Percentiles rank a stretch among this genome's conserved stretches.
Conservation (phyloP, 2,113 vertebrate genomes). For the Catagonus wagneri region DNA sequence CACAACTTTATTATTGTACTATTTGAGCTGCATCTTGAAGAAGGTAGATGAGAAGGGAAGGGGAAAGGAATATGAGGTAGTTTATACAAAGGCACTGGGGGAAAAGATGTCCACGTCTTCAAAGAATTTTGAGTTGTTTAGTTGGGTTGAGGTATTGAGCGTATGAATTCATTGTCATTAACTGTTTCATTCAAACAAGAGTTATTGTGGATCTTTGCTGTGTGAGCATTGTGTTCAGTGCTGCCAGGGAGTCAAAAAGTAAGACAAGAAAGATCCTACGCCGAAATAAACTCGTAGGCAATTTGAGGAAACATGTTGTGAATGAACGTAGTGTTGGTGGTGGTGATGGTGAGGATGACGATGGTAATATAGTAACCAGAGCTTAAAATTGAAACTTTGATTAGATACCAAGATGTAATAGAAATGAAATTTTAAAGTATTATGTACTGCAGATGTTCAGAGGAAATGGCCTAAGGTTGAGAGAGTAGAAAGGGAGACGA, state of each 20-base stretch:
- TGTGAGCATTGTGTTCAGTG: background rate
- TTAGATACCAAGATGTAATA: background rate
- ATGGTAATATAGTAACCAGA: background rate
- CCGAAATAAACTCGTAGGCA: background rate
- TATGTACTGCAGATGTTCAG: background rate
- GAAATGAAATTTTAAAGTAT: background rate
- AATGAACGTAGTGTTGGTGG: background rate
- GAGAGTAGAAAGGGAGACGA: background rate
- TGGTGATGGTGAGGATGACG: background rate
- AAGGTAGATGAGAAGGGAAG: background rate
- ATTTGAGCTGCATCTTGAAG: background rate
- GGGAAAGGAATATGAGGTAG: background rate
- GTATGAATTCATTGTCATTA: background rate
- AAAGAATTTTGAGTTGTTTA: constrained; percentile 33
- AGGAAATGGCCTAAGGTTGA: background rate
- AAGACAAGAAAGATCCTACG: background rate
- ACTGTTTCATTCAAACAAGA: background rate
- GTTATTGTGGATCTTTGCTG: background rate
- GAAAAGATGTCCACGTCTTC: background rate
- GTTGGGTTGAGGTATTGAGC: background rate
- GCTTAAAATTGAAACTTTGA: constrained; percentile 34
- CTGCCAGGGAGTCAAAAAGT: background rate
- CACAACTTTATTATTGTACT: background rate
- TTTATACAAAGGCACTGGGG: background rate
- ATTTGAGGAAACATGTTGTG: background rate